Conservation (phyloP, 2,113 vertebrate species). For the Plecturocebus donacophilus region DNA sequence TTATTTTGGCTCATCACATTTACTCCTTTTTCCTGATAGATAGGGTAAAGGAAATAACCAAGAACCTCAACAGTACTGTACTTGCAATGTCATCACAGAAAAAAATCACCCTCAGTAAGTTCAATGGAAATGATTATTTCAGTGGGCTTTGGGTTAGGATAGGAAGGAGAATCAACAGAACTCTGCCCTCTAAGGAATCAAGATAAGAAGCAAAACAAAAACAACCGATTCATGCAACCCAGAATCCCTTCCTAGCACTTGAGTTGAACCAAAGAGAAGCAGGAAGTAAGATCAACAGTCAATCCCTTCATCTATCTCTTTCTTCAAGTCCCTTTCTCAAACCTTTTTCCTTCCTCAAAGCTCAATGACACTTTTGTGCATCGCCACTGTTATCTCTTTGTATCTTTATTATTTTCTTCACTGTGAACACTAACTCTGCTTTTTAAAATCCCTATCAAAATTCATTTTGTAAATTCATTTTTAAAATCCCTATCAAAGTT, state of each 20-base stretch:
- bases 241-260: neutral
- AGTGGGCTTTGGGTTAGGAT: neutral
- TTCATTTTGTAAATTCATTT: conserved; percentile 80
- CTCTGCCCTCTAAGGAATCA: neutral
- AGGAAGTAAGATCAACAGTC: neutral
- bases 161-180: neutral
- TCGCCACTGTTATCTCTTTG: conserved; percentile 61
- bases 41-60: conserved; percentile 26
- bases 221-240: neutral
- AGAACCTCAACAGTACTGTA: neutral
- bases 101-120: neutral
- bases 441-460: conserved; percentile 80
- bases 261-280: neutral
- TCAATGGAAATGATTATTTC: neutral
- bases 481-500: conserved; percentile 79
- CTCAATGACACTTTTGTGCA: neutral
- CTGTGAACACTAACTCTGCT: conserved; percentile 75
- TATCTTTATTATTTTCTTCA: conserved; percentile 45
- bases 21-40: neutral
- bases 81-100: neutral
- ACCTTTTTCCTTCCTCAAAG: neutral
- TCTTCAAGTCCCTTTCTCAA: neutral
- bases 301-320: neutral
- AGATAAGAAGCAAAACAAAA: neutral
- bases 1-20: neutral